Conservation (phyloP, 2,113 vertebrate genomes). For the Pluvialis apricaria region DNA sequence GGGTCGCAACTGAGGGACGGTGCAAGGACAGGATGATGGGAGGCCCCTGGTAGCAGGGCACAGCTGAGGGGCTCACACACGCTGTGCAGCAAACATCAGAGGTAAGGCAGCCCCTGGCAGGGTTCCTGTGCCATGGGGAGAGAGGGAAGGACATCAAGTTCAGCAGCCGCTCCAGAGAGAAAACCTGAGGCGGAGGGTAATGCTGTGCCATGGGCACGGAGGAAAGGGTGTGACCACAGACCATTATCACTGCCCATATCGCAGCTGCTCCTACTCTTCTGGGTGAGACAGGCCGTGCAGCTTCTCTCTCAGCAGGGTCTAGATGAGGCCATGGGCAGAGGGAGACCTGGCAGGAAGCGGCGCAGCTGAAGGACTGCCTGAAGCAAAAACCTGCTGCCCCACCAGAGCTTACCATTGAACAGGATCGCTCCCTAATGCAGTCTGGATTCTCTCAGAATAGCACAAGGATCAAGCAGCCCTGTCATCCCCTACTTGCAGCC, state of each 20-base stretch:
- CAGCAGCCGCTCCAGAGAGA: background rate
- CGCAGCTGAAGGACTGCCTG: background rate
- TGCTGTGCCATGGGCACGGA: rapidly evolving
- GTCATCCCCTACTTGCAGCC: background rate
- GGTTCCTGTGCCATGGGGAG: background rate
- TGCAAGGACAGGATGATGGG: rapidly evolving
- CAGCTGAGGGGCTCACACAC: background rate
- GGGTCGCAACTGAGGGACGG: rapidly evolving
- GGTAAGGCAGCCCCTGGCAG: background rate
- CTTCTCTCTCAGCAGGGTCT: rapidly evolving
- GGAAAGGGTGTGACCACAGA: background rate
- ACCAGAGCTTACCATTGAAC: background rate
- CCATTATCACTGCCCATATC: background rate
- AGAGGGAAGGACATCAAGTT: background rate
- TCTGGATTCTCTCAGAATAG: background rate
- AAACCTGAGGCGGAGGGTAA: background rate
- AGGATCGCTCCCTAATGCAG: background rate
- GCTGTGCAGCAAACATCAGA: rapidly evolving
- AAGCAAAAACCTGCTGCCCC: background rate
- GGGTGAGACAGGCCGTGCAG: rapidly evolving
- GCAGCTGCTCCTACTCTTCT: background rate
- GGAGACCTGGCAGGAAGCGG: background rate
- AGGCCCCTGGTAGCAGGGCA: background rate
- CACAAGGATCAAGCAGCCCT: background rate
- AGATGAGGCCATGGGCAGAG: background rate